Base-by-base conservation (phyloP, 2,113 vertebrate genomes). In the Notarius quadriscutis region DNA sequence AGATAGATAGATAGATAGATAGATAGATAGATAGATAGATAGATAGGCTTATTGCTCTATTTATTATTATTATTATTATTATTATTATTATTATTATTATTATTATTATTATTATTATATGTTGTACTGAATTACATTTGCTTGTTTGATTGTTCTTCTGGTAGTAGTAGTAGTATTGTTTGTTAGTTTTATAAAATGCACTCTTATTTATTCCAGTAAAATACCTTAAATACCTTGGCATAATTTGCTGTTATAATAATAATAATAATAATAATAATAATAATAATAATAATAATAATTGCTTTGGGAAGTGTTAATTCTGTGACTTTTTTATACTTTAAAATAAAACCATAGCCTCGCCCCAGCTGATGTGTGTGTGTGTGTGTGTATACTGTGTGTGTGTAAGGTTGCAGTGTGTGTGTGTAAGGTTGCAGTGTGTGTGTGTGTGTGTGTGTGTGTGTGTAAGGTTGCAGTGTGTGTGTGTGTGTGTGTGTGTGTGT, bases 401-500 rank as follows among this genome's bases (percentile, higher is more conserved):
- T 41, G 90, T 92, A 30, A 30, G 30, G 30, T 30, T 30, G 30
- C 30, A 30, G 30, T 30, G 30, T 30, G 30, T 30, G 20, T 7
- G 20, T 9, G 4, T 27, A 50, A 71, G 75, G 27, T 14, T 85
- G 63, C 90, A 30, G 30, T 30, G 30, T 1, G 34, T 41, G 41
- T 41, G 41, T 41, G 41, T 41, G 41, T 4, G 41, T 41, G 41
- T 4, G 41, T 41, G 90, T 91, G 86, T 86, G 20, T 7, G 20
- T 9, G 4, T 27, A 50, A 71, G 75, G 27, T 14, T 85, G 63
- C 90, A 30, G 34, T 41, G 41, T 41, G 41, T 41, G 41, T 41
- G 41, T 41, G 41, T 41, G 41, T 41, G 41, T 41, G 90, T 92
- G 86, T 86, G 20, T 7, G 20, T 9, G 34, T 41, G 41, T 41